Conservation (phyloP, 1,140 invertebrate species). For the Whitmania pigra region DNA sequence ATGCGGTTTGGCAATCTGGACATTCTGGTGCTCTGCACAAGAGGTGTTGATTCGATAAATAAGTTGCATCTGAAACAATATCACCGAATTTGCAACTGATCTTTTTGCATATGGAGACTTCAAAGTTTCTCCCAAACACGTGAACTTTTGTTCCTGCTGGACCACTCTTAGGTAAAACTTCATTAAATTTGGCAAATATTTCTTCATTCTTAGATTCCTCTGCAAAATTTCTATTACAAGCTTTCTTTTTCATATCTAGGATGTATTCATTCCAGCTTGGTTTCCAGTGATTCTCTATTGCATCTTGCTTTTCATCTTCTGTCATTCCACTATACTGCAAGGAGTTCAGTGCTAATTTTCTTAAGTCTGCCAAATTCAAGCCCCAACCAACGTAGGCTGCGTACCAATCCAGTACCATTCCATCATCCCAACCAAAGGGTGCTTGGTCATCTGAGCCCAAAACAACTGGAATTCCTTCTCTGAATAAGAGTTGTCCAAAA, state of each 20-base stretch:
- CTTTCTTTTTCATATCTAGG: conserved; percentile 23
- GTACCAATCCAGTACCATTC: conserved; percentile 32
- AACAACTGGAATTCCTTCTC: conserved; percentile 30
- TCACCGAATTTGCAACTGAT: conserved; percentile 27
- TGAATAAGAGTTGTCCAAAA: conserved; percentile 28
- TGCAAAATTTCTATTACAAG: conserved; percentile 21
- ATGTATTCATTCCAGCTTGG: conserved; percentile 26
- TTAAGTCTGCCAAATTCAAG: conserved; percentile 29
- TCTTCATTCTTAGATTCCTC: background rate
- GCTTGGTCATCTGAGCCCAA: conserved; percentile 30
- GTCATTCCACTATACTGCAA: conserved; percentile 28
- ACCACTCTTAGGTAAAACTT: conserved; percentile 17
- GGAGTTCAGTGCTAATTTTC: conserved; percentile 28
- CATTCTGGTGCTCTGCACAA: conserved; percentile 14
- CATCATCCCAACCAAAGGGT: conserved; percentile 28
- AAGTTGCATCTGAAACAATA: conserved; percentile 23
- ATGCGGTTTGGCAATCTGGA: background rate
- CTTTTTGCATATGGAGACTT: conserved; percentile 24
- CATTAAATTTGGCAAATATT: conserved; percentile 24
- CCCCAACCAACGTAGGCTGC: conserved; percentile 31
- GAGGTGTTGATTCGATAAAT: conserved; percentile 24
- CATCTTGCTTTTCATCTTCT: conserved; percentile 23
- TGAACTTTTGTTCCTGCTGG: conserved; percentile 19
- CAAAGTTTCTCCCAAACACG: conserved; percentile 28
- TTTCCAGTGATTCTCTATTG: conserved; percentile 27